A percentile compares a stretch with the other conserved stretches of the same genome.
These are phyloP conservation scores for Serrognathus titanus DNA, from an alignment of 2,888 invertebrate genomes.

Conservation along the genomic window DNA sequence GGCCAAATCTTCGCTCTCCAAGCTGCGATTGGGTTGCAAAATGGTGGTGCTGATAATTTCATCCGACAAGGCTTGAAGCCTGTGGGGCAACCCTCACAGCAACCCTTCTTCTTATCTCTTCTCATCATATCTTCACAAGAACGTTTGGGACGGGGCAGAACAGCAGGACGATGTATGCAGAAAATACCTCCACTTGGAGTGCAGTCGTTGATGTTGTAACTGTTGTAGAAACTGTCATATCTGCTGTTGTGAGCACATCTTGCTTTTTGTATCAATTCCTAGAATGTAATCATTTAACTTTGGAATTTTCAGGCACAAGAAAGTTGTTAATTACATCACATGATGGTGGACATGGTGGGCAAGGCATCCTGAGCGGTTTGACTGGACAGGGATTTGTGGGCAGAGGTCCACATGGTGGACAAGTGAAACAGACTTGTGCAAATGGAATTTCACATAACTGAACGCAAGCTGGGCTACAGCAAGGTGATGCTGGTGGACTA, in stretches of 20 bases:
- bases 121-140: constrained; percentile 31
- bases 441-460: neutral
- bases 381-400: constrained; percentile 3
- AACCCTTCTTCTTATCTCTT: constrained; percentile 15
- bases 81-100: constrained; percentile 36
- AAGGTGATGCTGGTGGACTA: neutral
- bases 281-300: neutral
- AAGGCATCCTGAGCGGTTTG: constrained; percentile 4
- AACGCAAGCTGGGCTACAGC: neutral
- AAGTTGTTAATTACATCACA: neutral
- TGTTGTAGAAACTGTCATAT: constrained; percentile 43
- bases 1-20: constrained; percentile 43
- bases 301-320: neutral
- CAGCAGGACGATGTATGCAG: neutral
- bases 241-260: constrained; percentile 22
- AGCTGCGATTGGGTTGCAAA: constrained; percentile 41
- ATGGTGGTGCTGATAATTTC: constrained; percentile 39
- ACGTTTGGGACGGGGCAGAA: constrained; percentile 18
- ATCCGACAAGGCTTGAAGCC: constrained; percentile 45
- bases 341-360: neutral
- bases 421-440: neutral
- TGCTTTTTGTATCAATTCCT: constrained; percentile 7
- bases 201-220: constrained; percentile 41
- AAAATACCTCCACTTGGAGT: neutral
- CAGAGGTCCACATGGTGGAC: neutral